Evolutionary conservation across 1,140 invertebrate species (phyloP), one percentile per base, ranked within the genome.

Genomic region (Solenopsis invicta): DNA sequence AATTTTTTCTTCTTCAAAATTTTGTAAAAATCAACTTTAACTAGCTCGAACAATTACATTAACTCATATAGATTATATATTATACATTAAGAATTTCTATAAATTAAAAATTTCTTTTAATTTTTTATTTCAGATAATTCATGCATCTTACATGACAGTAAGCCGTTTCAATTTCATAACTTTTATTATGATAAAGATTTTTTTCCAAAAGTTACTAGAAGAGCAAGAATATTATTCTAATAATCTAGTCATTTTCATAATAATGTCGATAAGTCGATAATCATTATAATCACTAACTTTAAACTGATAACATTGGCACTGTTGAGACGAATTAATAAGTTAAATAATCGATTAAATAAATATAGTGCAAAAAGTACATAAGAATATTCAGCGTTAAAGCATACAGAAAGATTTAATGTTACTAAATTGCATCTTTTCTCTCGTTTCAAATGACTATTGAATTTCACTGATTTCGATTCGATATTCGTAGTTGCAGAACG

Each of bases 401-500:
- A 34, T 66, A 66, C 6, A 34, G 21, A 34, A 78, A 45, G 71
- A 41, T 69, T 12, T 16, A 24, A 54, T 50, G 13, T 29, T n/a
- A 41, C 66, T 67, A 71, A 71, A 54, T 56, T 41, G 21, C 16
- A 13, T 10, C 8, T 81, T 66, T 81, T 21, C 1, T 5, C 13
- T 54, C 21, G 8, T 54, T 21, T 34, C 6, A 66, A 62, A 50
- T 66, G 48, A n/a, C 8, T 71, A 54, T 29, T 62, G 16, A 37
- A 78, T 48, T 78, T 78, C 48, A 21, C n/a, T n/a, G n/a, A 50
- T 34, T 74, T 10, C 9, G 21, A 81, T 69, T 41, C 12, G 16
- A 3, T n/a, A 45, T 48, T 81, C 16, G 4, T 24, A 48, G 12
- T 75, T 37, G 59, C 24, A 61, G 54, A 48, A 75, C 13, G 41